A percentile compares a stretch with the other conserved stretches of the same genome.
Evolutionary conservation across 2,113 vertebrate genomes (phyloP).

Genomic region (Ploceus nigricollis): DNA sequence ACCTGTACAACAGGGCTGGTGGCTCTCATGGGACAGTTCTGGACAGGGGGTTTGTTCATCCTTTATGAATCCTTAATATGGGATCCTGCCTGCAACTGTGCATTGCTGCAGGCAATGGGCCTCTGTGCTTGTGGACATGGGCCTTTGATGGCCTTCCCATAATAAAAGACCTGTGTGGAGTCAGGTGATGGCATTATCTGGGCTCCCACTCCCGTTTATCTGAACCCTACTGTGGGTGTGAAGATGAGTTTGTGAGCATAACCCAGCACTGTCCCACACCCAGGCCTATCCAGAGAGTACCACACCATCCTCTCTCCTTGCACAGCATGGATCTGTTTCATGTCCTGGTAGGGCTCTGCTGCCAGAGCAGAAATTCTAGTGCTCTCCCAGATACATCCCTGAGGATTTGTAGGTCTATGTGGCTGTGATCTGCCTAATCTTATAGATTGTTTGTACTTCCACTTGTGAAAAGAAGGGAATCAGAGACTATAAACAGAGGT

Average conservation of each 20-base stretch:
- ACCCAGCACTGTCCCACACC: neutral
- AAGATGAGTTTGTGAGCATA: neutral
- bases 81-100: neutral
- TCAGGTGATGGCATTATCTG: neutral
- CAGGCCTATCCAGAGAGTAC: neutral
- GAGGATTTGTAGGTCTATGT: neutral
- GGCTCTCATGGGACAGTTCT: neutral
- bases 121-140: neutral
- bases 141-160: neutral
- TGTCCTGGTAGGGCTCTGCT: rapidly evolving
- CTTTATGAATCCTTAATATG: neutral
- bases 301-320: neutral
- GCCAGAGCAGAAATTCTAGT: neutral
- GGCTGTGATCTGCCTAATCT: neutral
- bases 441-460: neutral
- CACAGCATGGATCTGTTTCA: rapidly evolving
- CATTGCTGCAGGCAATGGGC: too few relatives aligned
- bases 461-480: neutral
- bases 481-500: neutral
- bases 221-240: neutral
- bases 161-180: neutral
- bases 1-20: neutral
- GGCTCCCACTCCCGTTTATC: neutral
- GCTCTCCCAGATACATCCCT: neutral
- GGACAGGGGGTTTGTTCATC: neutral